Evolutionary conservation across 2,888 invertebrate species (phyloP), one percentile per base, ranked within the genome.

Genomic region (Hypselothyrea guttata): DNA sequence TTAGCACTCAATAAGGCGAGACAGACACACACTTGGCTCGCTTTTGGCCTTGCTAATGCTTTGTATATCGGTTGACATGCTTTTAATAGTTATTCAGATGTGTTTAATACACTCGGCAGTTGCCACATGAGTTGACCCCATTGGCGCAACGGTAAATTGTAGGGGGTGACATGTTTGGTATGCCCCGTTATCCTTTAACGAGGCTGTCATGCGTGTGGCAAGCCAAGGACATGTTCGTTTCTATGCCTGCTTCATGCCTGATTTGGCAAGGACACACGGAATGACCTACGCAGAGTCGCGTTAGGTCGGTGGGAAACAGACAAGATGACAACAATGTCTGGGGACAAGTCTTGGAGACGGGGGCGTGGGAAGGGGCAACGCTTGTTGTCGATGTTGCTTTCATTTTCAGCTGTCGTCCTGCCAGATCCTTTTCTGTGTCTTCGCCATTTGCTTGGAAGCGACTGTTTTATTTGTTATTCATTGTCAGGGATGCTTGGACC

Each of bases 281-380:
- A 41, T 64, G 73, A 64, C 46, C 73, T 52, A 52, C 45, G 69
- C 38, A 31, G 22, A 47, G 52, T 27, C 66, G 56, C 22, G 55
- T 52, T 33, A 40, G 41, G 41, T 53, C 34, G 52, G 16, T 48
- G 48, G 40, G 33, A 55, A 75, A 57, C 58, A 67, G 68, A 62
- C 69, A 71, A 60, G 65, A 54, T 69, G 81, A 69, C 73, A 66
- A 71, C 76, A 76, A 61, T 61, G 69, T 76, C 65, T 62, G 45
- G 60, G 64, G 62, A 67, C 65, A 69, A 22, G 22, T 22, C 42
- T 69, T 57, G 16, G n/a, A n/a, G 37, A 9, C 1, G 16, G 35
- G 35, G 9, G 15, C 13, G 35, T 34, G 46, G 35, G 33, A 38
- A 40, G 41, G 33, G 42, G 35, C 41, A 9, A 16, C 40, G 51